Evolutionary conservation across 2,888 invertebrate species (phyloP).

Genomic region (Drosophila emarginata): DNA sequence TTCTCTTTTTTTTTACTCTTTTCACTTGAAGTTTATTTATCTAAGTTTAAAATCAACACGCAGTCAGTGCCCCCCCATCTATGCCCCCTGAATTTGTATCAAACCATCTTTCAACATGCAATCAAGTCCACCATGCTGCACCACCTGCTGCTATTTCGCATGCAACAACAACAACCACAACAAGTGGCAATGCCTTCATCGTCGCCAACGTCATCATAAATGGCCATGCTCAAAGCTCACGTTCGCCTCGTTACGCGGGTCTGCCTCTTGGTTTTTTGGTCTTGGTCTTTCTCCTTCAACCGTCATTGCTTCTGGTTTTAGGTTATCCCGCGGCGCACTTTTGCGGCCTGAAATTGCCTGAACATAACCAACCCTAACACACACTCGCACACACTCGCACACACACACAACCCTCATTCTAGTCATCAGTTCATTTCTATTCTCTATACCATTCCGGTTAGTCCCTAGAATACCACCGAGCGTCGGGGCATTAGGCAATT

Average conservation of each 20-base stretch:
- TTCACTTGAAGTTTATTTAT: slow-evolving; percentile 73
- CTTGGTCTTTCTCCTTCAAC: slow-evolving; percentile 30
- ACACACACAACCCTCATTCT: slow-evolving; percentile 3
- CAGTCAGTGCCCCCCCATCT: slow-evolving; percentile 41
- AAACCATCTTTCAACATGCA: slow-evolving; percentile 46
- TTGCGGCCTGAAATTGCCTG: slow-evolving; percentile 61
- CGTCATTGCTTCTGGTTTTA: slow-evolving; percentile 68
- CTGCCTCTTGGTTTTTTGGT: slow-evolving; percentile 30
- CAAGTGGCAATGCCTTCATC: slow-evolving; percentile 60
- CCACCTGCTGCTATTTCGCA: slow-evolving; percentile 60
- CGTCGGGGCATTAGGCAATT: slow-evolving; percentile 70
- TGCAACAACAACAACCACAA: slow-evolving; percentile 52
- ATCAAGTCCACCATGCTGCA: slow-evolving; percentile 54
- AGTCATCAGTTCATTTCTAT: slow-evolving; percentile 1
- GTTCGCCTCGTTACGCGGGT: slow-evolving; percentile 66
- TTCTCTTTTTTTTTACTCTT: slow-evolving; percentile 26
- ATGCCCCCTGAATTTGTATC: neutral
- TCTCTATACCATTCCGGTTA: neutral
- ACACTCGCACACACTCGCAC: slow-evolving; percentile 3
- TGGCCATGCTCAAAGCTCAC: slow-evolving; percentile 58
- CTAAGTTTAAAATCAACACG: slow-evolving; percentile 74
- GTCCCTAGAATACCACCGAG: slow-evolving; percentile 31
- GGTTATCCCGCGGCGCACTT: slow-evolving; percentile 67
- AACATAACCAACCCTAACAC: slow-evolving; percentile 21
- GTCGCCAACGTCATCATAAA: slow-evolving; percentile 49